Conservation (phyloP, 2,888 invertebrate genomes). For the Yponomeuta malinellus region DNA sequence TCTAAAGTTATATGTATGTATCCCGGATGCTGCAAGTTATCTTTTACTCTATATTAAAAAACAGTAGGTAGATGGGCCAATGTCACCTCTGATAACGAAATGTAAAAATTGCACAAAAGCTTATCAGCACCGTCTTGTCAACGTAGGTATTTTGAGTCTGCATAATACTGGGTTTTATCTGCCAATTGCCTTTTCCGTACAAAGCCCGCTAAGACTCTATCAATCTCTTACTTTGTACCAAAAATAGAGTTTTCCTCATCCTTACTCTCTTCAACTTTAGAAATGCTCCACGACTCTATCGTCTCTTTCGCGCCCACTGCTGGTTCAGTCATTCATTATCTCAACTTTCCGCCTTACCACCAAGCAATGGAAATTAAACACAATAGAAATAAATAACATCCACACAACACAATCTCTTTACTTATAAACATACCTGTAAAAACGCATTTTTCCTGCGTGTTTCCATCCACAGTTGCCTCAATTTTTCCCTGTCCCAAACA, state of each 20-base stretch:
- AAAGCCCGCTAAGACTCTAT: not conserved
- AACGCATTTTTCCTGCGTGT: too few species aligned
- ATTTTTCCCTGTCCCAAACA: too few species aligned
- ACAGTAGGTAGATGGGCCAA: slow-evolving; percentile 22
- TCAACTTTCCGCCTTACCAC: not conserved
- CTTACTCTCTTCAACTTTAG: not conserved
- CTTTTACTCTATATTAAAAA: not conserved
- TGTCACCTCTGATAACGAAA: slow-evolving; percentile 49
- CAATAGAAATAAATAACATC: too few species aligned
- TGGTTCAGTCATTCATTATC: not conserved
- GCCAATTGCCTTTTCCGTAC: not conserved
- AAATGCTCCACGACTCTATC: not conserved
- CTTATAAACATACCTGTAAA: too few species aligned
- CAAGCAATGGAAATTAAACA: not conserved
- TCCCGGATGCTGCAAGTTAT: slow-evolving; percentile 6
- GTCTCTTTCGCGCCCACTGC: not conserved
- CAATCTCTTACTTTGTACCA: not conserved
- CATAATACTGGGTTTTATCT: not conserved
- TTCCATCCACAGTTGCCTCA: too few species aligned
- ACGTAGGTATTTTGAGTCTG: not conserved
- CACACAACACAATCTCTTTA: too few species aligned
- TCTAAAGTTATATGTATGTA: too few species aligned
- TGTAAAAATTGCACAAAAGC: slow-evolving; percentile 30
- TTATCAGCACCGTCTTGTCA: slow-evolving; percentile 22
- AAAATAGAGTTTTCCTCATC: not conserved